Conservation (phyloP, 2,888 invertebrate species). For the Pediacus dermestoides region DNA sequence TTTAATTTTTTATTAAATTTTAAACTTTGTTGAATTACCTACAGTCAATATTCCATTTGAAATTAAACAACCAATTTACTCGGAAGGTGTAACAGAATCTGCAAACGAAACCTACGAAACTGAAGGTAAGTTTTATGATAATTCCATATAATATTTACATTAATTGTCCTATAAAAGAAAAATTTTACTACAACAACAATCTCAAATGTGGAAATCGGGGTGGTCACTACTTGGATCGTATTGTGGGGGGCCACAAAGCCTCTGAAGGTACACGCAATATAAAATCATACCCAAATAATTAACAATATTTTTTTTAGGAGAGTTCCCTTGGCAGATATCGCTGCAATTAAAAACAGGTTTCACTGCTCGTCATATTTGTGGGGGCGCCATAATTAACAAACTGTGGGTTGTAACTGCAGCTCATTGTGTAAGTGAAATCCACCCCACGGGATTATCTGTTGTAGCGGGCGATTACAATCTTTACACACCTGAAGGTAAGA, state of each 20-base stretch:
- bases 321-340: constrained; percentile 37
- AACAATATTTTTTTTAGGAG: constrained; percentile 19
- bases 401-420: constrained; percentile 36
- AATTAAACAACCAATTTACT: no score
- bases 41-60: no score
- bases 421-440: constrained; percentile 30
- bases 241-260: constrained; percentile 5
- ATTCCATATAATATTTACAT: no score
- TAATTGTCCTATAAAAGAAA: no score
- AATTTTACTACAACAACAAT: no score
- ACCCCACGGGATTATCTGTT: constrained; percentile 19
- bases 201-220: constrained; percentile 2
- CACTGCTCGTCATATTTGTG: constrained; percentile 30
- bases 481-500: constrained; percentile 28
- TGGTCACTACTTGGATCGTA: constrained; percentile 4
- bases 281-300: not conserved
- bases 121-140: no score
- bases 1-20: no score
- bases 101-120: no score
- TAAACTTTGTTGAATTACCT: no score
- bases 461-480: constrained; percentile 33
- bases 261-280: not conserved
- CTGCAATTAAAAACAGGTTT: constrained; percentile 24
- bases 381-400: constrained; percentile 30
- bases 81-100: no score